Conservation (phyloP, 2,113 vertebrate genomes). For the Opisthocomus hoazin region DNA sequence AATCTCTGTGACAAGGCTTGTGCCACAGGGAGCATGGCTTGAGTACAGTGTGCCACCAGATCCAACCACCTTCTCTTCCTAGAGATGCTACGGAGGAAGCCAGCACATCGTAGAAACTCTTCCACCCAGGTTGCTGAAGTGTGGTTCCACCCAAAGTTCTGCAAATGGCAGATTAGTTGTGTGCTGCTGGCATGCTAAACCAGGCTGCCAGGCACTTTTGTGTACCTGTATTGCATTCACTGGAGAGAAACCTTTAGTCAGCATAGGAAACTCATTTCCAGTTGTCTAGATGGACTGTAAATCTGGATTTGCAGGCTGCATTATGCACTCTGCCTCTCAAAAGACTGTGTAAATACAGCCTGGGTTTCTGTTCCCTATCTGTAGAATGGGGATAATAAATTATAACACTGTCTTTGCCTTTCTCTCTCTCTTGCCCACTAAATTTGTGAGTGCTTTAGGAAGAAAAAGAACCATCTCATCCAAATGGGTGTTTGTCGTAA, state of each 20-base stretch:
- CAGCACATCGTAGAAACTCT: not conserved
- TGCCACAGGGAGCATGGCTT: fast-evolving
- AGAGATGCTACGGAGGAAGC: not conserved
- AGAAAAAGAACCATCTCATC: not conserved
- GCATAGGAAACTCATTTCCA: not conserved
- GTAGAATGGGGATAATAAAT: not conserved
- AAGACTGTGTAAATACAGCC: not conserved
- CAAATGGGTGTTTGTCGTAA: not conserved
- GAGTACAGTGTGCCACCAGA: not conserved
- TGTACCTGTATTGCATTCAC: not conserved
- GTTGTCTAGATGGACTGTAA: not conserved
- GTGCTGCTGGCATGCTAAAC: not conserved
- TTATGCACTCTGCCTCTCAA: not conserved
- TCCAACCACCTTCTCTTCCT: not conserved
- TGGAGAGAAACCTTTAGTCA: not conserved
- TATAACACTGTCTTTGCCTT: not conserved
- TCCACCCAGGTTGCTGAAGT: not conserved
- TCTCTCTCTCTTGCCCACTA: not conserved
- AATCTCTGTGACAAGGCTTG: not conserved
- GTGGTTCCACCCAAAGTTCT: not conserved
- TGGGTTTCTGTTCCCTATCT: not conserved
- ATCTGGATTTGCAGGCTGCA: not conserved
- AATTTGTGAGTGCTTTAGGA: not conserved
- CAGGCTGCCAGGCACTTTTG: not conserved
- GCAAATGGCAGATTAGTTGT: not conserved